Conservation (phyloP, 2,888 invertebrate species). For the Nematopogon swammerdamellus region DNA sequence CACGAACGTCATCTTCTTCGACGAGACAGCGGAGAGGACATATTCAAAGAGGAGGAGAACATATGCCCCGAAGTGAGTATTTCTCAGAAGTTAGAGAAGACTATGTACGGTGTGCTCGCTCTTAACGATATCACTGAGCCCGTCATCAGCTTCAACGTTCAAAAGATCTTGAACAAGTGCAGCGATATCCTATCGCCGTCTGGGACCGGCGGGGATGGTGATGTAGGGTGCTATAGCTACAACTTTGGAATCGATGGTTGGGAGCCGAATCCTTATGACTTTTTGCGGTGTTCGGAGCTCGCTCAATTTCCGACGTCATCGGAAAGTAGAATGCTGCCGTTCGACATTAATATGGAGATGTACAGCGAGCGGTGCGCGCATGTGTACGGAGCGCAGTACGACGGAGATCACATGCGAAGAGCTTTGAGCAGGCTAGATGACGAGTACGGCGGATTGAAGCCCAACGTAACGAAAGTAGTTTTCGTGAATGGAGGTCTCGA, state of each 20-base stretch:
- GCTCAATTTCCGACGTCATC: not conserved
- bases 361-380: not conserved
- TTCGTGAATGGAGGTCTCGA: slow-evolving; percentile 27
- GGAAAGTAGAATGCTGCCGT: not conserved
- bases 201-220: not conserved
- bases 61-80: not conserved
- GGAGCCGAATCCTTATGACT: not conserved
- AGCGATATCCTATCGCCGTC: not conserved
- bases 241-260: not conserved
- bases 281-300: not conserved
- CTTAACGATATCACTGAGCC: not conserved
- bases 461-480: slow-evolving; percentile 24
- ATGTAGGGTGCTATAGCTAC: not conserved
- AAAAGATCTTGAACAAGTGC: not conserved
- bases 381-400: not conserved
- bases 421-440: not conserved
- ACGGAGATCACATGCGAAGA: not conserved
- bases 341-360: not conserved
- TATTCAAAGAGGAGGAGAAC: not conserved
- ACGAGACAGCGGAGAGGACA: not conserved
- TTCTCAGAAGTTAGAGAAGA: not conserved
- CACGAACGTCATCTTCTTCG: not conserved
- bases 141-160: not conserved
- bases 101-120: not conserved
- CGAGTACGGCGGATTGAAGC: slow-evolving; percentile 22